Evolutionary conservation across 23 tunicate species (phyloP).

Genomic region (Halocynthia roretzi): DNA sequence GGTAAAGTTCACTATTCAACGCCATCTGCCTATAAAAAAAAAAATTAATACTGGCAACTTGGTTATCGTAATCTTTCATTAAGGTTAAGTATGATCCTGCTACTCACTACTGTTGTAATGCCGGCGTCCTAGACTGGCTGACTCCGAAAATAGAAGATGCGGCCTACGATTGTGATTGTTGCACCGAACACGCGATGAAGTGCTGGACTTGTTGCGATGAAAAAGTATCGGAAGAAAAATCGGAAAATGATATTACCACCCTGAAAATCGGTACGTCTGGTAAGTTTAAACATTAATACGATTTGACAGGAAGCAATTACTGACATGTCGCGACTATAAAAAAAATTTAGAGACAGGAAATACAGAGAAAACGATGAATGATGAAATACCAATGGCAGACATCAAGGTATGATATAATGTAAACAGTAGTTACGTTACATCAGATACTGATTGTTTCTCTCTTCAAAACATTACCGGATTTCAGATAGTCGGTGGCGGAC

Average conservation of each 20-base stretch:
- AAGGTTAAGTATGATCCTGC: conserved; percentile 9
- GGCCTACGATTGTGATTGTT: conserved; percentile 23
- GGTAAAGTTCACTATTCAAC: background rate
- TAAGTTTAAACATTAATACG: background rate
- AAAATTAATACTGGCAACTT: background rate
- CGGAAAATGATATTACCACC: background rate
- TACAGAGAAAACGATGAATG: too few species aligned
- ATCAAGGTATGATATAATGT: conserved; percentile 14
- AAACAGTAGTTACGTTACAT: too few species aligned
- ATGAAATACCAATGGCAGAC: too few species aligned
- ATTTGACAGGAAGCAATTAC: background rate
- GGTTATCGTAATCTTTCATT: background rate
- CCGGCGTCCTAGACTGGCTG: conserved; percentile 19
- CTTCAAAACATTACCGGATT: background rate
- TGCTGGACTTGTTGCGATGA: conserved; percentile 46
- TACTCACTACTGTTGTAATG: conserved; percentile 13
- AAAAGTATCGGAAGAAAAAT: background rate
- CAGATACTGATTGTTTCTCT: too few species aligned
- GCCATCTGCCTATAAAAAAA: background rate
- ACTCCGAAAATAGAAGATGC: conserved; percentile 15
- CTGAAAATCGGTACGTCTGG: conserved; percentile 1
- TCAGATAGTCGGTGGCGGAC: conserved; percentile 34
- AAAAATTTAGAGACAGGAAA: too few species aligned
- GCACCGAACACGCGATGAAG: conserved; percentile 8
- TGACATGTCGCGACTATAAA: too few species aligned